Conservation (phyloP, 2,888 invertebrate genomes). For the Nineta flava region DNA sequence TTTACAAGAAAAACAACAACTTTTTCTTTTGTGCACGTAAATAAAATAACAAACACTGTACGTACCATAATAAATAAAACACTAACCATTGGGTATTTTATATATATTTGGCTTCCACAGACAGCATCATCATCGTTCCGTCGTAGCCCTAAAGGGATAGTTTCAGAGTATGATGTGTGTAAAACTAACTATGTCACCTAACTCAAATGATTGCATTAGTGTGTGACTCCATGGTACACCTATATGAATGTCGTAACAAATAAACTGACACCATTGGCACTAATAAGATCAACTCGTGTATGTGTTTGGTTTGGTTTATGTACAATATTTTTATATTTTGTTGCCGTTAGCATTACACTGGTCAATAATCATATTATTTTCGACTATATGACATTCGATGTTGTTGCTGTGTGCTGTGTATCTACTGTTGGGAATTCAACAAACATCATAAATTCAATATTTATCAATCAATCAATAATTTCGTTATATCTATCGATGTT, state of each 20-base stretch:
- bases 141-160: too few relatives aligned
- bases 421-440: not conserved
- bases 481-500: too few relatives aligned
- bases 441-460: too few relatives aligned
- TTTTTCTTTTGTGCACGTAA: too few relatives aligned
- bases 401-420: too few relatives aligned
- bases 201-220: not conserved
- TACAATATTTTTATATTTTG: not conserved
- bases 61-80: not conserved
- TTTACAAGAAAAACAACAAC: too few relatives aligned
- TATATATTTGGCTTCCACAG: not conserved
- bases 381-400: too few relatives aligned
- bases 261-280: not conserved
- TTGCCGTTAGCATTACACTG: not conserved
- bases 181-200: not conserved
- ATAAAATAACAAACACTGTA: too few relatives aligned
- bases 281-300: not conserved
- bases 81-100: not conserved
- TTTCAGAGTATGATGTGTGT: too few relatives aligned
- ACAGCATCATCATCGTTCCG: not conserved
- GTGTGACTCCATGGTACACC: too few relatives aligned
- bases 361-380: not conserved
- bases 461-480: too few relatives aligned
- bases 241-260: not conserved
- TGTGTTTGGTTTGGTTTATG: not conserved